Conservation (phyloP, 2,888 invertebrate species). For the Protonemura montana region DNA sequence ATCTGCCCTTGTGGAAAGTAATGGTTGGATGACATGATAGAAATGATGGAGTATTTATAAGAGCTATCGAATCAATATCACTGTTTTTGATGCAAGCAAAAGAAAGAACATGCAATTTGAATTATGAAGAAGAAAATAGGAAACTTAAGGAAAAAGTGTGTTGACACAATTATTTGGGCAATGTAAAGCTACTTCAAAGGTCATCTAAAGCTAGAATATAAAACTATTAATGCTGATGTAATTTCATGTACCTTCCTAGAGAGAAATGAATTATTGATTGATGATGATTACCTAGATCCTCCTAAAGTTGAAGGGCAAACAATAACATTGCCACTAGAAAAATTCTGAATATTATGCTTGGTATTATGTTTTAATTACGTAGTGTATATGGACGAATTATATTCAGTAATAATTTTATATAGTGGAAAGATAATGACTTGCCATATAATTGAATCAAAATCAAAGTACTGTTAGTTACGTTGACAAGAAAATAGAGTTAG, state of each 20-base stretch:
- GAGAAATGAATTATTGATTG: conserved; percentile 12
- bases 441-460: conserved; percentile 12
- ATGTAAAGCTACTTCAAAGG: background rate
- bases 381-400: background rate
- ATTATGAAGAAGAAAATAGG: background rate
- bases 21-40: conserved; percentile 4
- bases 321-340: background rate
- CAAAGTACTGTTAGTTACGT: background rate
- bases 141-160: too few relatives aligned
- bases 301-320: background rate
- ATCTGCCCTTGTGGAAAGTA: background rate
- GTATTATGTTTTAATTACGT: background rate
- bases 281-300: background rate
- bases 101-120: background rate
- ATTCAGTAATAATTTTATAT: conserved; percentile 3
- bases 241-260: background rate
- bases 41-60: background rate
- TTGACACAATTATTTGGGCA: background rate
- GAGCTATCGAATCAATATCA: background rate
- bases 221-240: conserved; percentile 4
- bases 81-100: background rate
- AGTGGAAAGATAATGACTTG: background rate
- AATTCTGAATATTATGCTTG: background rate
- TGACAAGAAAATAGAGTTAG: background rate
- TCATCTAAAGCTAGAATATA: conserved; percentile 4